Evolutionary conservation across 2,888 invertebrate genomes (phyloP).

Genomic region (Parelbella ahira): DNA sequence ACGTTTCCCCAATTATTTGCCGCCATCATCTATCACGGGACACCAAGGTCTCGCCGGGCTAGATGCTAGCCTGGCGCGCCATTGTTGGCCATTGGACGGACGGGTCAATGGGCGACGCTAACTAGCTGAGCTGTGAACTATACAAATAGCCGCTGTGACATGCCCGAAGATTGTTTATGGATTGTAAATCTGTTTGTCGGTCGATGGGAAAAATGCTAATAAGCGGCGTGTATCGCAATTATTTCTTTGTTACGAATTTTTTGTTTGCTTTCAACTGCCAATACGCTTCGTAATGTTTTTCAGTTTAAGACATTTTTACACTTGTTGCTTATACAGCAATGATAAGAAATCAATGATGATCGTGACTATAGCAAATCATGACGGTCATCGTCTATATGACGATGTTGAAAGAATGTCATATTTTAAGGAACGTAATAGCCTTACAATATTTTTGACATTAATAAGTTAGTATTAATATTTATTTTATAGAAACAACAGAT

Average conservation of each 20-base stretch:
- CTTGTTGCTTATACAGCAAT: no score
- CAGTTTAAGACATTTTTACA: no score
- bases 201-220: conserved; percentile 19
- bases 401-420: no score
- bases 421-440: no score
- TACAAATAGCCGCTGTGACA: conserved; percentile 52
- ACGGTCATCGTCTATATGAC: no score
- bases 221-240: background rate
- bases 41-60: background rate
- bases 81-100: conserved; percentile 59
- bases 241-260: conserved; percentile 4
- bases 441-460: no score
- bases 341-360: no score
- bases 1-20: conserved; percentile 39
- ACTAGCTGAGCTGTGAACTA: conserved; percentile 66
- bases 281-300: no score
- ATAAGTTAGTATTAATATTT: no score
- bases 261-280: no score
- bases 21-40: conserved; percentile 44
- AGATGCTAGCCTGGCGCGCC: conserved; percentile 39
- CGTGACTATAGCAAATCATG: no score
- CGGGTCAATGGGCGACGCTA: conserved; percentile 65
- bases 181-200: conserved; percentile 2
- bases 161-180: conserved; percentile 17
- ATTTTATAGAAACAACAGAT: no score